These are phyloP conservation scores for Galendromus occidentalis DNA, from an alignment of 1,140 invertebrate genomes.

Conservation along the genomic window DNA sequence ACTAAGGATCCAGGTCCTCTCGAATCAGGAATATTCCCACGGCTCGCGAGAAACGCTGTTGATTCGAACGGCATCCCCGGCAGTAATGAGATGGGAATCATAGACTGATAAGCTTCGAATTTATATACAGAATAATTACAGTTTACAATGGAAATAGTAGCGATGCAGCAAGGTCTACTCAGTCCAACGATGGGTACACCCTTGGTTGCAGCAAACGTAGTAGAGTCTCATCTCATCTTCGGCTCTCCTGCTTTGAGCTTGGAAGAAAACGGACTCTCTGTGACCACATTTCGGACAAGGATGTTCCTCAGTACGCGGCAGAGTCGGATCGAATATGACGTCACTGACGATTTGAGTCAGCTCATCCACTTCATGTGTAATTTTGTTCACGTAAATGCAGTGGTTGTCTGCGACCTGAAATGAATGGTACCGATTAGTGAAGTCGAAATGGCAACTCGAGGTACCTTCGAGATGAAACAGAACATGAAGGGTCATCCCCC, in stretches of 20 bases:
- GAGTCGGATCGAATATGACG: slow-evolving; percentile 89
- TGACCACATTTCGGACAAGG: slow-evolving; percentile 88
- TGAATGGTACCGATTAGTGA: slow-evolving; percentile 54
- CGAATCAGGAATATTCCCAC: too few species aligned
- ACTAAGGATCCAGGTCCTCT: too few species aligned
- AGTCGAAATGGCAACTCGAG: too few species aligned
- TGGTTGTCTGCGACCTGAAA: slow-evolving; percentile 88
- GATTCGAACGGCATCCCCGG: too few species aligned
- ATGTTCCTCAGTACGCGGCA: slow-evolving; percentile 93
- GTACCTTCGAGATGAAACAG: too few species aligned
- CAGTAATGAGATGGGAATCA: too few species aligned
- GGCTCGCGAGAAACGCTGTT: too few species aligned
- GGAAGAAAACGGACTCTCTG: slow-evolving; percentile 77
- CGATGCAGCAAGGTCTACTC: slow-evolving; percentile 40
- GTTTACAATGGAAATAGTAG: background rate
- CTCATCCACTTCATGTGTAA: slow-evolving; percentile 99
- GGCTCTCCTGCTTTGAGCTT: slow-evolving; percentile 29
- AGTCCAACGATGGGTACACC: slow-evolving; percentile 91
- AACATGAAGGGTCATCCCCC: too few species aligned
- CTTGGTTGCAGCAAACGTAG: slow-evolving; percentile 85
- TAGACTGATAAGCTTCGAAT: too few species aligned
- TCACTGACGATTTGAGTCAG: slow-evolving; percentile 93
- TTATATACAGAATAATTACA: too few species aligned
- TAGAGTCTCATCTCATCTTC: slow-evolving; percentile 96
- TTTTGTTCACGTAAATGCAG: slow-evolving; percentile 99